Evolutionary conservation across 2,888 invertebrate genomes (phyloP).

Genomic region (Eupithecia centaureata): DNA sequence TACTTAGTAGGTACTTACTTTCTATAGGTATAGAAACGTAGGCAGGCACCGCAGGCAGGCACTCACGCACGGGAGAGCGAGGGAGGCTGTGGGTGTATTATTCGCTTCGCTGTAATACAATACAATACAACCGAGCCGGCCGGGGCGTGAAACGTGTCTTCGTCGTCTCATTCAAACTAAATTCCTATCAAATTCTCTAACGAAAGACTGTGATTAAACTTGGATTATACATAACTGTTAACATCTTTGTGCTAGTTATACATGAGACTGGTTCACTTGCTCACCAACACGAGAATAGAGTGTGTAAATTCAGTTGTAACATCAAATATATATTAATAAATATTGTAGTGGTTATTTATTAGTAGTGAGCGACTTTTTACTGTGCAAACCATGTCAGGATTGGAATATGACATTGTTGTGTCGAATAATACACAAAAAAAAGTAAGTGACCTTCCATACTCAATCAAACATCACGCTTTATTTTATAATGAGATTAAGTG

Average conservation of each 20-base stretch:
- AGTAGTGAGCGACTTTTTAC: constrained; percentile 65
- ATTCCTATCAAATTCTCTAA: constrained; percentile 64
- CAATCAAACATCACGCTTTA: not conserved
- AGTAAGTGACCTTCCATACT: constrained; percentile 66
- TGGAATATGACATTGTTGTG: constrained; percentile 86
- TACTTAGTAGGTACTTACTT: constrained; percentile 51
- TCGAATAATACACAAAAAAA: constrained; percentile 87
- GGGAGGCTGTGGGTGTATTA: constrained; percentile 80
- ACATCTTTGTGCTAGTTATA: constrained; percentile 61
- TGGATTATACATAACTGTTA: constrained; percentile 67
- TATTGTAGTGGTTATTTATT: constrained; percentile 58
- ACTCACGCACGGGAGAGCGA: constrained; percentile 70
- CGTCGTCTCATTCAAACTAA: constrained; percentile 59
- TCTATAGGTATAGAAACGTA: constrained; percentile 60
- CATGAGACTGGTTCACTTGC: constrained; percentile 53
- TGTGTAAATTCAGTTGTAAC: constrained; percentile 59
- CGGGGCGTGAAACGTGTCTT: constrained; percentile 53
- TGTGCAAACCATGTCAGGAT: constrained; percentile 82
- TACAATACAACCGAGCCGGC: constrained; percentile 58
- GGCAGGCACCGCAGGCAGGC: constrained; percentile 63
- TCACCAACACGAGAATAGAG: constrained; percentile 48
- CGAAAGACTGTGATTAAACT: constrained; percentile 72
- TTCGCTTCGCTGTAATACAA: constrained; percentile 55
- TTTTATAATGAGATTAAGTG: not conserved
- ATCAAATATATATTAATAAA: constrained; percentile 54